These are phyloP conservation scores for Suillia variegata DNA, from an alignment of 2,888 invertebrate genomes.

Conservation along the genomic window DNA sequence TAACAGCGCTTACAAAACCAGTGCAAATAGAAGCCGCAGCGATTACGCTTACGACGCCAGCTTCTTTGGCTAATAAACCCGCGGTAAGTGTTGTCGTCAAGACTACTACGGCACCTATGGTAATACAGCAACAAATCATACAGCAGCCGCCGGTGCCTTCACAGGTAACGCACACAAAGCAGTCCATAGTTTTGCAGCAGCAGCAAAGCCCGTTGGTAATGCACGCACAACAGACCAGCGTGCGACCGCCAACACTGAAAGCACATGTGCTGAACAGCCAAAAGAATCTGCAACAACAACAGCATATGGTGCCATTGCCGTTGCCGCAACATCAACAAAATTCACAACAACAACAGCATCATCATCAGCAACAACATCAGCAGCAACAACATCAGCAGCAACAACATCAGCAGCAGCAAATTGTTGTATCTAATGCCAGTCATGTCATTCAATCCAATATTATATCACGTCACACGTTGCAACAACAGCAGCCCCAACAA, in stretches of 20 bases:
- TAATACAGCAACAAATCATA: conserved; percentile 56
- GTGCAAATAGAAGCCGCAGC: conserved; percentile 39
- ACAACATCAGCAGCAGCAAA: conserved; percentile 36
- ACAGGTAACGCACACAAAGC: conserved; percentile 37
- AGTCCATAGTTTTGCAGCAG: conserved; percentile 50
- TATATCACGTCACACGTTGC: conserved; percentile 39
- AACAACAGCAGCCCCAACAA: conserved; percentile 42
- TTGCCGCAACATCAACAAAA: conserved; percentile 22
- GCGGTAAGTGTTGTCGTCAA: conserved; percentile 57
- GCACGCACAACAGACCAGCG: conserved; percentile 57
- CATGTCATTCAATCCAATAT: conserved; percentile 48
- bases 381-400: conserved; percentile 22
- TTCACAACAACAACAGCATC: conserved; percentile 23
- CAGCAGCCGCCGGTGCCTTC: conserved; percentile 58
- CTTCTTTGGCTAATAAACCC: conserved; percentile 42
- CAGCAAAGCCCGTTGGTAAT: conserved; percentile 48
- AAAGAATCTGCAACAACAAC: conserved; percentile 48
- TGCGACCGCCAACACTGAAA: conserved; percentile 66
- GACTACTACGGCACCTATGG: conserved; percentile 34
- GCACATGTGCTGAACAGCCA: conserved; percentile 68
- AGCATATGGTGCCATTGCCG: conserved; percentile 41
- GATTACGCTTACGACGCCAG: conserved; percentile 21
- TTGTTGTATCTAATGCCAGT: conserved; percentile 47
- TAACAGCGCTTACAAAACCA: conserved; percentile 43
- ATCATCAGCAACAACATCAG: conserved; percentile 31